These are phyloP conservation scores for Archegozetes longisetosus DNA, from an alignment of 1,140 invertebrate genomes.

Conservation along the genomic window DNA sequence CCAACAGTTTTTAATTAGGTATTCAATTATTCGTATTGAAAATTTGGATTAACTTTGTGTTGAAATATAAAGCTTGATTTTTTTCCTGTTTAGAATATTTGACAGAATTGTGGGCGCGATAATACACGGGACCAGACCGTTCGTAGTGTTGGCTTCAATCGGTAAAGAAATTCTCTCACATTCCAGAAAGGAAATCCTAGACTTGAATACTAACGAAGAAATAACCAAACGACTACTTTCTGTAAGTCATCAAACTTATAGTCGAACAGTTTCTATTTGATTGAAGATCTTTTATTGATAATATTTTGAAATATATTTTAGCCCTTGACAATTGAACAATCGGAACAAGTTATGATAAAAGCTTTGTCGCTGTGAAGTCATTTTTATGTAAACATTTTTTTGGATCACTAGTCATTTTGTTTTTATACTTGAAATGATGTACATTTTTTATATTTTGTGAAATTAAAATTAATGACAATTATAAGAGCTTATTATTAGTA, in stretches of 20 bases:
- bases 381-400: neutral
- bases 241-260: neutral
- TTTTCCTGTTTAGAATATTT: conserved; percentile 1
- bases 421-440: neutral
- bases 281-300: neutral
- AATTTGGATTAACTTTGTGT: neutral
- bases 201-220: neutral
- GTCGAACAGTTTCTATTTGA: neutral
- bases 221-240: neutral
- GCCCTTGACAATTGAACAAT: conserved; percentile 11
- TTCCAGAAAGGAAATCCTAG: neutral
- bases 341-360: conserved; percentile 1
- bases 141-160: conserved; percentile 2
- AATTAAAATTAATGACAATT: neutral
- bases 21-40: conserved; percentile 1
- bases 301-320: neutral
- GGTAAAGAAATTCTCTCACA: conserved; percentile 3
- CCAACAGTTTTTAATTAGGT: conserved; percentile 11
- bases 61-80: neutral
- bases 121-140: neutral
- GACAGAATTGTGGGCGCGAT: conserved; percentile 9
- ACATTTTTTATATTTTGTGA: neutral
- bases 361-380: neutral
- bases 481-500: neutral
- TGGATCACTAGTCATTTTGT: neutral